Conservation (phyloP, 2,113 vertebrate species). For the Barbus barbus region DNA sequence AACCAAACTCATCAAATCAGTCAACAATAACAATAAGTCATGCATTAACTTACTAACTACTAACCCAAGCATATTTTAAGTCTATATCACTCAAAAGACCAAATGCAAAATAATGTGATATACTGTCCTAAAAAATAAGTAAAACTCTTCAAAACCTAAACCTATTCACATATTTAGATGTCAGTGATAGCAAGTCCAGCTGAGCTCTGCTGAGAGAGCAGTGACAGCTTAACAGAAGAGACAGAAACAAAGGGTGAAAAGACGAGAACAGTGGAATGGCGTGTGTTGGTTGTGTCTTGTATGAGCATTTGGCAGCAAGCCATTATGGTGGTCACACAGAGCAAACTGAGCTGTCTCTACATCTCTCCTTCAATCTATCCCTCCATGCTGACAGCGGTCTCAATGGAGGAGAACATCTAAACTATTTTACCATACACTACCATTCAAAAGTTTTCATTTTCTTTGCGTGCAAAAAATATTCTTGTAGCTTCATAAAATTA, state of each 20-base stretch:
- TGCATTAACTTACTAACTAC: neutral
- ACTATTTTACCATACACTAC: neutral
- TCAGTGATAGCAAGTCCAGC: neutral
- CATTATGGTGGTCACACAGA: conserved; percentile 45
- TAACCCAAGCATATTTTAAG: neutral
- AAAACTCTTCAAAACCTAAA: neutral
- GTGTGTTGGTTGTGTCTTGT: conserved; percentile 51
- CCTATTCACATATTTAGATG: neutral
- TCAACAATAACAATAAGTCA: neutral
- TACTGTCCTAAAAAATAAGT: neutral
- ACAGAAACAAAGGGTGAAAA: neutral
- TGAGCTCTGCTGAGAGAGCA: neutral
- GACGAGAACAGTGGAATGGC: conserved; percentile 14
- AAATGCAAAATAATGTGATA: neutral
- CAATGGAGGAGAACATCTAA: neutral
- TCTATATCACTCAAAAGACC: conserved; percentile 2
- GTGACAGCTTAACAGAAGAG: neutral
- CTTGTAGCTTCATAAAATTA: too few relatives aligned
- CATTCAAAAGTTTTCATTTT: too few relatives aligned
- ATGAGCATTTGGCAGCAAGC: conserved; percentile 41
- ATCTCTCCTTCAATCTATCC: conserved; percentile 33
- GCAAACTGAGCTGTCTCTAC: conserved; percentile 30
- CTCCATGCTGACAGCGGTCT: too few relatives aligned
- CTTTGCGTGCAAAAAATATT: too few relatives aligned
- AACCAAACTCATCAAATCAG: too few relatives aligned